Percentiles rank a stretch among this genome's conserved stretches.
These are phyloP conservation scores for cat (Felis catus) DNA, from an alignment of 2,113 vertebrate species.

Conservation along the genomic window F.catus_Fca126_mat1.0 CM031416.1:23608001-23608500, in stretches of 20 bases:
- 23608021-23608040: conserved; percentile 78
- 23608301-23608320: conserved; percentile 88
- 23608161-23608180: conserved; percentile 94
- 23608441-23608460: fast-evolving
- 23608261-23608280: conserved; percentile 92
- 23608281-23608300: conserved; percentile 96
- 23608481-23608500: not conserved
- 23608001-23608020: conserved; percentile 74
- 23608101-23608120: conserved; percentile 73
- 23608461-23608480: fast-evolving
- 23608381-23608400: fast-evolving
- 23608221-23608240: conserved; percentile 95
- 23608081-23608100: conserved; percentile 66
- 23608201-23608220: conserved; percentile 97
- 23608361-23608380: fast-evolving
- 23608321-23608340: not conserved
- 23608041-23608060: conserved; percentile 60
- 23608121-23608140: conserved; percentile 69
- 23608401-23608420: not conserved
- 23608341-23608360: fast-evolving
- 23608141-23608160: conserved; percentile 90
- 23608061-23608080: conserved; percentile 54
- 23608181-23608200: conserved; percentile 97
- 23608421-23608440: not conserved
- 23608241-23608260: conserved; percentile 96